Evolutionary conservation across 1,140 invertebrate species (phyloP).

Genomic region (Drosophila mauritiana): DNA sequence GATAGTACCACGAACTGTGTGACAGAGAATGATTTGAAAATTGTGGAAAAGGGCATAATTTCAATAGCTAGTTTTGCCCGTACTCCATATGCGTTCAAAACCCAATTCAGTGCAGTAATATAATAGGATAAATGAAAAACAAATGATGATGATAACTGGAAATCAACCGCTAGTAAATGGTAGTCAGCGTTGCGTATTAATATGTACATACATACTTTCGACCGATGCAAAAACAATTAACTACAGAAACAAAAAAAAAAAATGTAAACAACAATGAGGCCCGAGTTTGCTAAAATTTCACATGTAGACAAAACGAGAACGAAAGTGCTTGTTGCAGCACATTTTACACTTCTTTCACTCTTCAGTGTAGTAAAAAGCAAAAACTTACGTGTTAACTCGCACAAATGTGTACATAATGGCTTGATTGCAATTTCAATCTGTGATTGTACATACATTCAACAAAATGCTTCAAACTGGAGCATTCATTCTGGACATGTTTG

Average conservation of each 20-base stretch:
- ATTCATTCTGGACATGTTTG: background rate
- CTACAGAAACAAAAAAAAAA: background rate
- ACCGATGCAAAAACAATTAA: constrained; percentile 1
- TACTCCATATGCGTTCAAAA: too few species aligned
- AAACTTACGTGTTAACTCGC: constrained; percentile 8
- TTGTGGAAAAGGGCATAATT: constrained; percentile 4
- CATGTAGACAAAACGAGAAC: constrained; percentile 4
- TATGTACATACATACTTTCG: background rate
- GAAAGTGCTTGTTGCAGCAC: constrained; percentile 1
- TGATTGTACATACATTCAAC: background rate
- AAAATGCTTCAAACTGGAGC: background rate
- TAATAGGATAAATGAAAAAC: background rate
- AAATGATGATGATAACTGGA: background rate
- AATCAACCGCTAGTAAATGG: background rate
- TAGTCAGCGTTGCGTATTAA: background rate
- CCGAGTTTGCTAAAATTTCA: constrained; percentile 8
- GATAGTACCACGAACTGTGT: background rate
- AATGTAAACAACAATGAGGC: constrained; percentile 4
- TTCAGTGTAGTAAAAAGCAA: background rate
- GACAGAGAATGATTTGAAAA: constrained; percentile 3
- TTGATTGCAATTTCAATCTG: constrained; percentile 9
- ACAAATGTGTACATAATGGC: background rate
- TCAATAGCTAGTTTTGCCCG: background rate
- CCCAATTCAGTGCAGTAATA: too few species aligned
- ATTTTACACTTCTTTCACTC: background rate